phyloP scores from a whole-genome alignment of 2,113 vertebrate species.

The Capreolus pygargus region DNA sequence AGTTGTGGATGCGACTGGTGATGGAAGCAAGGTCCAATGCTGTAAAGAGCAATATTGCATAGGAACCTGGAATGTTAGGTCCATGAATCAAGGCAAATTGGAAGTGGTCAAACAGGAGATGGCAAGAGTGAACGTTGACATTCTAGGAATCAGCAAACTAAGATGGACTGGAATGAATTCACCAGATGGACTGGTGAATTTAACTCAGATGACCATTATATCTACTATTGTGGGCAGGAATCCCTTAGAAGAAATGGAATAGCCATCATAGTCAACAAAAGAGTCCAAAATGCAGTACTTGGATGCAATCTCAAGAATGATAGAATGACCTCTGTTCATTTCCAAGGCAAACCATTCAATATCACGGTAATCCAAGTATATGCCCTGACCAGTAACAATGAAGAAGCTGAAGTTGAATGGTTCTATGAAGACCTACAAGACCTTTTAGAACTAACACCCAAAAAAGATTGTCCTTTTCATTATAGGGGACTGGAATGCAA shows the following conservation, averaged over 20 bases:
- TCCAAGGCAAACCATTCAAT: not conserved
- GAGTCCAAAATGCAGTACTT: not conserved
- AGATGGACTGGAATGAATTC: no score
- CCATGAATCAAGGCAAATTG: not conserved
- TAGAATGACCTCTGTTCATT: not conserved
- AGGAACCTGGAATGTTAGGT: not conserved
- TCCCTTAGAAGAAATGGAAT: not conserved
- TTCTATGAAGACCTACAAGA: not conserved
- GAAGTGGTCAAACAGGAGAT: not conserved
- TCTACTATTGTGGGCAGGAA: not conserved
- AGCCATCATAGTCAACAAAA: not conserved
- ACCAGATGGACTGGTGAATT: not conserved
- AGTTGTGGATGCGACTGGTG: not conserved
- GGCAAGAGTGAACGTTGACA: not conserved
- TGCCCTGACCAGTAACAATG: not conserved
- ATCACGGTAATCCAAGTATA: not conserved
- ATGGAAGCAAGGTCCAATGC: accelerated
- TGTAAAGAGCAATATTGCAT: not conserved
- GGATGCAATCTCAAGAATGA: not conserved
- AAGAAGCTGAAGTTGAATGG: not conserved
- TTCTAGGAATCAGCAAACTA: not conserved
- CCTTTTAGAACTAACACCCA: not conserved
- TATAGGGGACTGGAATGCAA: not conserved
- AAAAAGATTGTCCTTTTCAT: not conserved
- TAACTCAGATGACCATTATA: not conserved